Evolutionary conservation across 2,888 invertebrate species (phyloP).

Genomic region (Drosophila neonasuta): DNA sequence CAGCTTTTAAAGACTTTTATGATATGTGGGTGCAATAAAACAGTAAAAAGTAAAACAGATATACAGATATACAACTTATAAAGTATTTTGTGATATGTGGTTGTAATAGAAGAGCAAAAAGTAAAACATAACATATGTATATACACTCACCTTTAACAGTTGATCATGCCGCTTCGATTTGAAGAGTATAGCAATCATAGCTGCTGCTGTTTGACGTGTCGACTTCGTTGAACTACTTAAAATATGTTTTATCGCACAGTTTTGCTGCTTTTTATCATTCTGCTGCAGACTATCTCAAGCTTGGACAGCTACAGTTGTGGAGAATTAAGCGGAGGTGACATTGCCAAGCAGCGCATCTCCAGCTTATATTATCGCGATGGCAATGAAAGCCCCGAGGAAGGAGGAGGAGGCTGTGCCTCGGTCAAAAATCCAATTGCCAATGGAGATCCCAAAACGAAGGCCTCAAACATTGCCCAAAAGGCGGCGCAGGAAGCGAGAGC

Average conservation of each 20-base stretch:
- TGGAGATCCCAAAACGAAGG: constrained; percentile 82
- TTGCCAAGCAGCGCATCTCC: constrained; percentile 3
- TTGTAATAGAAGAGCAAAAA: background rate
- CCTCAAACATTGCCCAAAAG: constrained; percentile 87
- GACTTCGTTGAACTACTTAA: constrained; percentile 14
- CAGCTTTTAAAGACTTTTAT: too few relatives aligned
- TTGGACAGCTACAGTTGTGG: constrained; percentile 42
- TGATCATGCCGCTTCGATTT: background rate
- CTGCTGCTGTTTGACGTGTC: constrained; percentile 14
- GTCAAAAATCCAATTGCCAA: background rate
- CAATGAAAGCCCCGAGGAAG: background rate
- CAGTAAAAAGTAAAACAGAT: too few relatives aligned
- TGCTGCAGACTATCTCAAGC: constrained; percentile 28
- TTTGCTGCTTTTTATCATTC: constrained; percentile 33
- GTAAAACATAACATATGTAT: background rate
- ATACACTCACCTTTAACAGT: background rate
- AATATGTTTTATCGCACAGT: constrained; percentile 37
- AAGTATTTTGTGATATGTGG: too few relatives aligned
- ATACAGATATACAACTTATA: too few relatives aligned
- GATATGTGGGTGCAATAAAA: too few relatives aligned
- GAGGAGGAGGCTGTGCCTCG: background rate
- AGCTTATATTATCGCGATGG: constrained; percentile 5
- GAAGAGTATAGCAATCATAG: background rate
- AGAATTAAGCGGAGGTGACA: background rate
- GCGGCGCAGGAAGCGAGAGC: constrained; percentile 88